These are phyloP conservation scores for Euschistus heros DNA, from an alignment of 1,140 invertebrate genomes.

Conservation along the genomic window DNA sequence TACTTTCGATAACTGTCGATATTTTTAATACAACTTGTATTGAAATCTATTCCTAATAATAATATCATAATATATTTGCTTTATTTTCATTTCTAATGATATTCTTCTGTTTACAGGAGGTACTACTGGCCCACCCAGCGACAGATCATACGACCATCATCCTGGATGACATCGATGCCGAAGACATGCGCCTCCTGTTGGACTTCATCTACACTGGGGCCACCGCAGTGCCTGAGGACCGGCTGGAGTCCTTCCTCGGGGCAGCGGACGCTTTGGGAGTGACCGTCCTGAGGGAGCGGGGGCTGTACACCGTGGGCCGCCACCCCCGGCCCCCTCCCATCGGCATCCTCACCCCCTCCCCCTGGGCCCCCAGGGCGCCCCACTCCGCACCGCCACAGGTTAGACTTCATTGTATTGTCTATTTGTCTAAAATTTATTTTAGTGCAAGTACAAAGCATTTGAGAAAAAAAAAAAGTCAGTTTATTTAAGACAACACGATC, in stretches of 20 bases:
- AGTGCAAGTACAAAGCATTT: too few relatives aligned
- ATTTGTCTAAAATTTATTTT: background rate
- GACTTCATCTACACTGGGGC: slow-evolving; percentile 50
- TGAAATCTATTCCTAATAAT: too few relatives aligned
- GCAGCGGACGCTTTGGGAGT: slow-evolving; percentile 46
- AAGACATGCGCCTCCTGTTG: slow-evolving; percentile 44
- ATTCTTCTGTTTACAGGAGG: slow-evolving; percentile 33
- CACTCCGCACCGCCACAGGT: slow-evolving; percentile 4
- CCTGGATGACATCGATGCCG: slow-evolving; percentile 43
- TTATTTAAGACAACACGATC: too few relatives aligned
- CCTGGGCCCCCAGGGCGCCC: slow-evolving; percentile 26
- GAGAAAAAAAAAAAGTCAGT: too few relatives aligned
- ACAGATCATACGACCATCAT: slow-evolving; percentile 45
- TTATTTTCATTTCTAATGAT: too few relatives aligned
- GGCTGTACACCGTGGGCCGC: slow-evolving; percentile 19
- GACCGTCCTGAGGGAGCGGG: slow-evolving; percentile 38
- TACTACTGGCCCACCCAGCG: slow-evolving; percentile 40
- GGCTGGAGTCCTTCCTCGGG: slow-evolving; percentile 42
- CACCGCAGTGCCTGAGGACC: slow-evolving; percentile 42
- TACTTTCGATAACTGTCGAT: too few relatives aligned
- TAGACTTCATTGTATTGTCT: background rate
- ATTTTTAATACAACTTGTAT: too few relatives aligned
- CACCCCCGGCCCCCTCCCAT: background rate
- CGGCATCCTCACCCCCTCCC: slow-evolving; percentile 30
- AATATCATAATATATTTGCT: too few relatives aligned